Percentiles rank a stretch among this genome's conserved stretches.
These are phyloP conservation scores for Carpatolechia fugitivella DNA, from an alignment of 2,888 invertebrate species.

Conservation along the genomic window DNA sequence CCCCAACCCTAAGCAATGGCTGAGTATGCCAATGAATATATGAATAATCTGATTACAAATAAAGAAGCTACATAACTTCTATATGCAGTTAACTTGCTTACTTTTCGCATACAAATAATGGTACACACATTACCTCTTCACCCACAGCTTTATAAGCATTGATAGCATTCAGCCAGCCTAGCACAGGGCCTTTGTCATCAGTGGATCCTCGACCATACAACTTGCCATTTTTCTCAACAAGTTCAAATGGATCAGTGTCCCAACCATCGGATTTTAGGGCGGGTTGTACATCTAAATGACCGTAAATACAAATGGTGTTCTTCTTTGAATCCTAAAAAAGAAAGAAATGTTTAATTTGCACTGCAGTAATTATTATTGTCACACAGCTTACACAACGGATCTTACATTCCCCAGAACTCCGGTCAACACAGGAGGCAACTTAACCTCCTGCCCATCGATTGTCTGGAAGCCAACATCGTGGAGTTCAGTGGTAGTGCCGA, in stretches of 20 bases:
- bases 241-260: constrained; percentile 95
- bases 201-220: constrained; percentile 94
- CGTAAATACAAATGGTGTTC: constrained; percentile 96
- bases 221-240: constrained; percentile 93
- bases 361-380: too few species aligned
- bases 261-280: constrained; percentile 96
- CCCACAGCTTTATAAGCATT: constrained; percentile 90
- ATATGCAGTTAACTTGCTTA: too few species aligned
- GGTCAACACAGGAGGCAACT: constrained; percentile 91
- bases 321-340: constrained; percentile 84
- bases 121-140: constrained; percentile 66
- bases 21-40: too few species aligned
- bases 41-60: not conserved
- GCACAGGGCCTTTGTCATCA: constrained; percentile 96
- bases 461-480: constrained; percentile 88
- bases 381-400: not conserved
- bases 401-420: constrained; percentile 86
- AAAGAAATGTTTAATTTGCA: not conserved
- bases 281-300: constrained; percentile 99
- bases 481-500: constrained; percentile 86
- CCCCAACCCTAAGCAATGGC: too few species aligned
- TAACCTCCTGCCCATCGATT: constrained; percentile 85
- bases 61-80: too few species aligned
- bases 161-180: constrained; percentile 97
- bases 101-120: too few species aligned